Conservation (phyloP, 1,140 invertebrate genomes). For the Rhagoletis zephyria region DNA sequence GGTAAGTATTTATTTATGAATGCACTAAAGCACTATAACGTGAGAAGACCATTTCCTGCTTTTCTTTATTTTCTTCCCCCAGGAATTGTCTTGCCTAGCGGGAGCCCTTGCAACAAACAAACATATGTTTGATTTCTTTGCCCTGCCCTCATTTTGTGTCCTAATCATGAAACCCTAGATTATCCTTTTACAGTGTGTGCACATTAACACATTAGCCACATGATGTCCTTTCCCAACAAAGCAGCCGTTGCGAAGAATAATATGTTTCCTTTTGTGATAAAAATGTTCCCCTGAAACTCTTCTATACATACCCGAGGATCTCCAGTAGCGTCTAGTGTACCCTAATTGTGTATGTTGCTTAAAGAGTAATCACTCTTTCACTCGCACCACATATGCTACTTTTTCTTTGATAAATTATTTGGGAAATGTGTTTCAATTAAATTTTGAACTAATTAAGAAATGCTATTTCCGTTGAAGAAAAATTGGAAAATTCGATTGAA, state of each 20-base stretch:
- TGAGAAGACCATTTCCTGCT: background rate
- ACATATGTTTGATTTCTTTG: conserved; percentile 18
- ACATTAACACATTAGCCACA: conserved; percentile 49
- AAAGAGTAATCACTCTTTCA: background rate
- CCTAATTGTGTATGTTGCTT: background rate
- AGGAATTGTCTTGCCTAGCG: background rate
- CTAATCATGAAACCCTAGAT: background rate
- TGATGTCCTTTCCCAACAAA: background rate
- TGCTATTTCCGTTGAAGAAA: background rate
- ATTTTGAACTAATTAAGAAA: background rate
- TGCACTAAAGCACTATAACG: background rate
- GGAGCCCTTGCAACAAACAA: background rate
- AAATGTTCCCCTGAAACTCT: background rate
- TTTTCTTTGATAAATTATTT: background rate
- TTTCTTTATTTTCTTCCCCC: background rate
- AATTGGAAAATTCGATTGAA: too few species aligned
- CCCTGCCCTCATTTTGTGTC: background rate
- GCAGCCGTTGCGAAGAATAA: background rate
- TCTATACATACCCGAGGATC: background rate
- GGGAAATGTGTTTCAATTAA: background rate
- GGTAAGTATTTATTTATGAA: background rate
- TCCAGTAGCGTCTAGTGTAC: background rate
- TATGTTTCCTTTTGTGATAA: background rate
- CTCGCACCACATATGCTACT: background rate
- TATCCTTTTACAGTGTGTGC: background rate